These are phyloP conservation scores for Chlamydotis undulata DNA, from an alignment of 2,113 vertebrate species.

Conservation along the genomic window DNA sequence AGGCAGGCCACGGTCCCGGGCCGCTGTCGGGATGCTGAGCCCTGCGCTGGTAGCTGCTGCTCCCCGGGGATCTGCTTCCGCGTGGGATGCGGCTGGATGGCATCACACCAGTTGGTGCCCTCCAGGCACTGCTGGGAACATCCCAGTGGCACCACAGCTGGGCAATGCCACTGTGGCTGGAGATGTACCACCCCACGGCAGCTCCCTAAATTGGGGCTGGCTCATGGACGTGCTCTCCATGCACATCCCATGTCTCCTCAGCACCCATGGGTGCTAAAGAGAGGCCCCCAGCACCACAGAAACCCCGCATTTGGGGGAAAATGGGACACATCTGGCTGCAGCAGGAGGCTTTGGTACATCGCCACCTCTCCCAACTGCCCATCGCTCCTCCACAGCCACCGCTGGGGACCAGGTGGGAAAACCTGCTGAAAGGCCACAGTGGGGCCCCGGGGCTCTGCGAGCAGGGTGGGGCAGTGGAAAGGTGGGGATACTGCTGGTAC, in stretches of 20 bases:
- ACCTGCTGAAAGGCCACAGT: neutral
- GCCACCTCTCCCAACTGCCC: neutral
- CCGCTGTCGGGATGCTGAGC: neutral
- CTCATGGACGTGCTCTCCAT: accelerated
- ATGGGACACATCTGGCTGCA: neutral
- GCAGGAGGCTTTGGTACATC: neutral
- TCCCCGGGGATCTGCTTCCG: accelerated
- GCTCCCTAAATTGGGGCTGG: accelerated
- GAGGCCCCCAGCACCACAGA: neutral
- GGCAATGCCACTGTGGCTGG: neutral
- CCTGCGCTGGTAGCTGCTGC: neutral
- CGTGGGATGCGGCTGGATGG: accelerated
- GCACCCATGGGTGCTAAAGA: neutral
- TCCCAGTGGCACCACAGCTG: accelerated
- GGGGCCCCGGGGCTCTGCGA: neutral
- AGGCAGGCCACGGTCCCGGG: accelerated
- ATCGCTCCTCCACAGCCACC: neutral
- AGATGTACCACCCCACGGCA: neutral
- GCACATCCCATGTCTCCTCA: neutral
- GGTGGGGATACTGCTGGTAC: neutral
- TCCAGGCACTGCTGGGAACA: neutral
- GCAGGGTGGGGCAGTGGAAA: neutral
- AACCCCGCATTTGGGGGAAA: neutral
- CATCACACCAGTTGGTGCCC: accelerated
- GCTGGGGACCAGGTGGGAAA: neutral